Base-by-base conservation (phyloP, 2,797 vertebrate species). In the Myotis pilosus region DNA sequence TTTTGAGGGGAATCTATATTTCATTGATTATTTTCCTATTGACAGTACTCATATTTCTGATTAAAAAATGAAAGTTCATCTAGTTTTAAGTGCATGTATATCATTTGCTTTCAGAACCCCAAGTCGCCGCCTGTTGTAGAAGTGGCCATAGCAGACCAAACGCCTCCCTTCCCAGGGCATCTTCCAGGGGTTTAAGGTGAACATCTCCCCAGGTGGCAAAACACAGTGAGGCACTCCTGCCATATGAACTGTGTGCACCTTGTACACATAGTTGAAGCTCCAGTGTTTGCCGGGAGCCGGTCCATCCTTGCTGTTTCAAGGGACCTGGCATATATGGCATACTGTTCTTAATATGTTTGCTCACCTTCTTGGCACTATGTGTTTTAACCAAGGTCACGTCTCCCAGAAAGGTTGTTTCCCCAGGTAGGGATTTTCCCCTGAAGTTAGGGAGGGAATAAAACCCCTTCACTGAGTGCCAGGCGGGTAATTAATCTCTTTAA, bases 181-280 rank as follows among this genome's bases (percentile, higher is more conserved):
- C 25, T 7, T 64, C 86, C 30, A 19, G 16, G 8, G 1, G 4
- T 11, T 60, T 33, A 75, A 49, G 17, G 9, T 30, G 41, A 55
- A 6, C 1, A 44, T 80, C 8, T 55, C 44, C 16, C 22, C 13
- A 76, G 19, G 13, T 22, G 41, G 6, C 4, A 33, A 49, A 62
- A 15, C 3, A 22, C 3, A 22, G 6, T 12, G 49, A 64, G 23
- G 0, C 6, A 91, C 6, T 66, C 28, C 23, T 57, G 0, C n/a
- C 3, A 10, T 22, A 7, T 15, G 30, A 20, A 68, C 22, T 16
- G 19, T 16, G 0, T 2, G 30, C 15, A 38, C 36, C 17, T 8
- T 36, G 23, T 68, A 33, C 9, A 9, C 1, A 51, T 13, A 62
- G 22, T 1, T 38, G 30, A 60, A 60, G 2, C 12, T 60, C 11